Conservation (phyloP, 2,113 vertebrate genomes). For the Seriola aureovittata region DNA sequence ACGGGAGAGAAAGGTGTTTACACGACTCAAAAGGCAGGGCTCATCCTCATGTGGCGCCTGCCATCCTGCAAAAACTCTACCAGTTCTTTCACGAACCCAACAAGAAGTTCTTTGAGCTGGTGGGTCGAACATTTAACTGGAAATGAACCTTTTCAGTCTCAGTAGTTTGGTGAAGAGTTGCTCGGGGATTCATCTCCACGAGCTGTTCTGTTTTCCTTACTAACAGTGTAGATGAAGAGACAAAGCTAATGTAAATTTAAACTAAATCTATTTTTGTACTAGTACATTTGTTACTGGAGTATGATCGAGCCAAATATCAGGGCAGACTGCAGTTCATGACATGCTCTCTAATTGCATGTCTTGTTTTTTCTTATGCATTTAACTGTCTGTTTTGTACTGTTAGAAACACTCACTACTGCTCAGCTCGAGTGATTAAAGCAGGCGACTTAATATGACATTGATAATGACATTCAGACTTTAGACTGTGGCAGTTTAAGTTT, state of each 20-base stretch:
- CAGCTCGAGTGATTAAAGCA: slow-evolving; percentile 31
- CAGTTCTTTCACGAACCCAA: slow-evolving; percentile 95
- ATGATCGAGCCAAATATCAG: slow-evolving; percentile 59
- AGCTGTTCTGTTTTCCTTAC: slow-evolving; percentile 86
- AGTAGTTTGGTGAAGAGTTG: slow-evolving; percentile 2
- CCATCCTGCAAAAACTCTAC: slow-evolving; percentile 91
- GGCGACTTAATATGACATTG: background rate
- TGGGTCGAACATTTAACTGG: slow-evolving; percentile 96
- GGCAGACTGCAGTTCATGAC: slow-evolving; percentile 53
- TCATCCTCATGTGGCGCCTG: slow-evolving; percentile 89
- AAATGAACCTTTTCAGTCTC: slow-evolving; percentile 79
- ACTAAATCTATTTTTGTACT: slow-evolving; percentile 95
- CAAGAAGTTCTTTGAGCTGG: slow-evolving; percentile 93
- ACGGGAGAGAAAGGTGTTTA: slow-evolving; percentile 92
- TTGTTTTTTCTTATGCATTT: slow-evolving; percentile 30
- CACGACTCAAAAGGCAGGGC: slow-evolving; percentile 96
- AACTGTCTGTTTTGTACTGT: slow-evolving; percentile 22
- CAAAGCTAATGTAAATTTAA: slow-evolving; percentile 87
- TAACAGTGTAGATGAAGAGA: slow-evolving; percentile 80
- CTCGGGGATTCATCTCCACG: background rate
- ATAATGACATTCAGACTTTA: slow-evolving; percentile 36
- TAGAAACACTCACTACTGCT: slow-evolving; percentile 4
- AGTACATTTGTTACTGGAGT: slow-evolving; percentile 51
- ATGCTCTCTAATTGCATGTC: slow-evolving; percentile 27
- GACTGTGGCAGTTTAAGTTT: slow-evolving; percentile 50